phyloP scores from a whole-genome alignment of 30 jellyfish, hydroid and myxozoan genomes.

The Aurelia aurita region DNA sequence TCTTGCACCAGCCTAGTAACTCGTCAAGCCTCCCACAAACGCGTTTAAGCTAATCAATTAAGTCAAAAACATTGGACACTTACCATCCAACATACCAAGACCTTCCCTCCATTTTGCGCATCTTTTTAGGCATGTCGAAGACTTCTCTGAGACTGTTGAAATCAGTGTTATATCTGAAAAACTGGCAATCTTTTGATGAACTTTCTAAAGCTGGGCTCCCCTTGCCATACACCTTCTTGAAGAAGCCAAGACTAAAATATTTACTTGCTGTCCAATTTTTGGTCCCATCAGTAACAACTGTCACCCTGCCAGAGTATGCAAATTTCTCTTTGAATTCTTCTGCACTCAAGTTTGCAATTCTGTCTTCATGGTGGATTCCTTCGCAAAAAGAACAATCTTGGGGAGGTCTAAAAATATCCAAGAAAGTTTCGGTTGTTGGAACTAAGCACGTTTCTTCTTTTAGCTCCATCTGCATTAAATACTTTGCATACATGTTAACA shows the following conservation, averaged over 20 bases:
- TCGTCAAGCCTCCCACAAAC: no score
- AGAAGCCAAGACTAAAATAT: slow-evolving; percentile 67
- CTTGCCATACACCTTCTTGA: slow-evolving; percentile 74
- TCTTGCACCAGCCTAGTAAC: no score
- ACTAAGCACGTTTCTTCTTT: slow-evolving; percentile 68
- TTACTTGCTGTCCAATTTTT: slow-evolving; percentile 90
- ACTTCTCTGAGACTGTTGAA: slow-evolving; percentile 75
- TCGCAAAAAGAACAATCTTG: slow-evolving; percentile 85
- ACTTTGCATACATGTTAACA: slow-evolving; percentile 57
- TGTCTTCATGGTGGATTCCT: slow-evolving; percentile 68
- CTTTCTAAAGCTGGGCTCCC: slow-evolving; percentile 85
- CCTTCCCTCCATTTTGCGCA: slow-evolving; percentile 81
- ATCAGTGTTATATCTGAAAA: slow-evolving; percentile 88
- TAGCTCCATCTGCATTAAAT: slow-evolving; percentile 59
- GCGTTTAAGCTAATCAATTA: no score
- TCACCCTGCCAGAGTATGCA: slow-evolving; percentile 90
- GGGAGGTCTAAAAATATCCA: slow-evolving; percentile 91
- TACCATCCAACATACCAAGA: slow-evolving; percentile 98
- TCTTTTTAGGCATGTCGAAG: slow-evolving; percentile 84
- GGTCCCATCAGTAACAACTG: slow-evolving; percentile 87
- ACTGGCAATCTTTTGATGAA: slow-evolving; percentile 84
- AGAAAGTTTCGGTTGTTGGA: slow-evolving; percentile 64
- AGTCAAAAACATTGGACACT: background rate
- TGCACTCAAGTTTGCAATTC: slow-evolving; percentile 77
- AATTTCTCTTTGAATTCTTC: slow-evolving; percentile 78